Base-by-base conservation (phyloP, 2,888 invertebrate genomes). In the Pseudococcus longispinus region DNA sequence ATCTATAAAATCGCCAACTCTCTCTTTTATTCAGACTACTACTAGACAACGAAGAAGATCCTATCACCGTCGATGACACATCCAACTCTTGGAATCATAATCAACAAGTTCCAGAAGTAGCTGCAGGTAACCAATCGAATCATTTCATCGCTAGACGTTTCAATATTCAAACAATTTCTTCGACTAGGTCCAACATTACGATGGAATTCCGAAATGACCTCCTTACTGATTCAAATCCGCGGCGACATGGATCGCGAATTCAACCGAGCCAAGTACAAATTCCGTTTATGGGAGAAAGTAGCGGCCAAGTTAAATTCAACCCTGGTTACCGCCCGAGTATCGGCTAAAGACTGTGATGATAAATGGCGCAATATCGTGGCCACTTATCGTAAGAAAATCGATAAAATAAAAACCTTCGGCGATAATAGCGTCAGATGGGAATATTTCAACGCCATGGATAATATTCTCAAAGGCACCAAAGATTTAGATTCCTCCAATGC, bases 301-400 rank as follows among this genome's bases (percentile, higher is more conserved):
- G 88, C 88, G 8, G 37, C 55, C 3, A 74, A 60, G 6, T 85
- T 88, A 84, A 88, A 46, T 37, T 74, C 23, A 20, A 26, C 20
- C 1, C 60, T 88, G 20, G 37, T 77, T 8, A 26, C 65, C 11
- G 74, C 84, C 0, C 87, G 88, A 83, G 87, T 88, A 13, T 87
- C 88, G 6, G 88, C 88, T 29, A 88, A 88, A 87, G 88, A 88
- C 77, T 88, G 88, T 42, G 88, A 88, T 83, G 88, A 88, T n/a
- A 88, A 88, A 23, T 88, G 88, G 88, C 85, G 88, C 74, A 88
- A 88, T 87, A 88, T 88, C 44, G 88, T 88, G 0, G 88, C 88
- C 29, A 88, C 88, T 2, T 88, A 88, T 77, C 87, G 88, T 13
- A 88, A 88, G 83, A 88, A 88, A 87, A 85, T 88, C 23, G 88